A percentile compares a stretch with the other conserved stretches of the same genome.
phyloP scores from a whole-genome alignment of 2,888 invertebrate species.

The Zaprionus bogoriensis region DNA sequence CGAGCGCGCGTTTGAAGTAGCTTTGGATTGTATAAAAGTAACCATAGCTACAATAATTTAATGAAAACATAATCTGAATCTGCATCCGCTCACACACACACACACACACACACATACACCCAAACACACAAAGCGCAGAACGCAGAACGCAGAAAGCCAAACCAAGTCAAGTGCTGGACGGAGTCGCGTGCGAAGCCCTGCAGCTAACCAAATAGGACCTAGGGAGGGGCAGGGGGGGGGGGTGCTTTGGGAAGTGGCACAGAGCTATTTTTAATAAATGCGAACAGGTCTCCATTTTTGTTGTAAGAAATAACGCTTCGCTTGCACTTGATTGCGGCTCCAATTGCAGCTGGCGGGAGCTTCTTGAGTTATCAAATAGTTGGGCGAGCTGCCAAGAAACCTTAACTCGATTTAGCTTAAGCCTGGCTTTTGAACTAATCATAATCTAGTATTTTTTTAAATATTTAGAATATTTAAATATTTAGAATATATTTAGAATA shows the following conservation, averaged over 20 bases:
- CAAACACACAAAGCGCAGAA: conserved; percentile 15
- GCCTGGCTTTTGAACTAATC: no score
- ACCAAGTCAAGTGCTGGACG: not conserved
- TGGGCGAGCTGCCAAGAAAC: no score
- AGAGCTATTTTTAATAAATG: conserved; percentile 54
- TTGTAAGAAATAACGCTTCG: conserved; percentile 20
- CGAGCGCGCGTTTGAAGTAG: conserved; percentile 63
- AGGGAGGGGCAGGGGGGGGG: not conserved
- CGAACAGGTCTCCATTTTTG: conserved; percentile 26
- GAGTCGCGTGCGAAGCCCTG: not conserved
- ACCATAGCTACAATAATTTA: conserved; percentile 79
- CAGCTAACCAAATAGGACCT: not conserved
- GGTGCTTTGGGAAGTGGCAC: not conserved
- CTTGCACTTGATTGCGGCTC: conserved; percentile 44
- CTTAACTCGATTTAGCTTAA: no score
- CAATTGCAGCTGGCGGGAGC: not conserved
- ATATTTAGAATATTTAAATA: no score
- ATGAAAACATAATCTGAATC: conserved; percentile 79
- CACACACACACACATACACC: conserved; percentile 48
- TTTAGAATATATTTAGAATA: no score
- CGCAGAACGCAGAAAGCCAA: conserved; percentile 31
- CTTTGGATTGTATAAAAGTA: conserved; percentile 75
- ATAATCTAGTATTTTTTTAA: no score
- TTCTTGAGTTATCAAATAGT: not conserved
- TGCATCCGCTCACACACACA: conserved; percentile 47